These are phyloP conservation scores for Coregonus clupeaformis DNA, from an alignment of 2,113 vertebrate species.

Conservation along the genomic window DNA sequence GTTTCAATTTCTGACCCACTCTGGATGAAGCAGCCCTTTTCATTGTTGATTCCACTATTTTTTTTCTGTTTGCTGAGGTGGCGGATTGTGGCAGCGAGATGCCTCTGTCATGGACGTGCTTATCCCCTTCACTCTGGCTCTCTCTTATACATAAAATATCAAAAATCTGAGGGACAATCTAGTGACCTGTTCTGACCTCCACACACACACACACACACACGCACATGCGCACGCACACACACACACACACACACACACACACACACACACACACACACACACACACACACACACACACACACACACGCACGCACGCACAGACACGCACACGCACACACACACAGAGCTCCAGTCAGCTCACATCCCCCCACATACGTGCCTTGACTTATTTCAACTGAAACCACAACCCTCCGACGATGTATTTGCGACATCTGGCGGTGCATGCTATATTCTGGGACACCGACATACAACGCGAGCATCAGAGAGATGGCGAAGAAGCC, in stretches of 20 bases:
- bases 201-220: constrained; percentile 65
- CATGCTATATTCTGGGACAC: constrained; percentile 75
- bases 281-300: constrained; percentile 56
- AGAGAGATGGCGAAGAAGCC: constrained; percentile 26
- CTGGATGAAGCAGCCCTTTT: neutral
- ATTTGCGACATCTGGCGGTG: constrained; percentile 99
- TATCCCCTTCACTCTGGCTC: constrained; percentile 84
- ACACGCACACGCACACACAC: constrained; percentile 47
- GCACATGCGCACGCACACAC: constrained; percentile 52
- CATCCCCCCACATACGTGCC: constrained; percentile 77
- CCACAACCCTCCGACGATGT: constrained; percentile 84
- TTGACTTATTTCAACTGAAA: constrained; percentile 81
- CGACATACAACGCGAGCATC: constrained; percentile 28
- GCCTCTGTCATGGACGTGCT: constrained; percentile 86
- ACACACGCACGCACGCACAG: constrained; percentile 53
- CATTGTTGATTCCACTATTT: neutral
- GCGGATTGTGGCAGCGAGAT: constrained; percentile 81
- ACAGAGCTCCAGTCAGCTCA: constrained; percentile 62
- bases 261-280: constrained; percentile 55
- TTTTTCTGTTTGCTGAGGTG: constrained; percentile 61
- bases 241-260: constrained; percentile 58
- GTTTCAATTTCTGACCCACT: neutral
- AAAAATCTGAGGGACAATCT: constrained; percentile 98
- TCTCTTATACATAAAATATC: constrained; percentile 93
- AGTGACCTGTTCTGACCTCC: constrained; percentile 94